Conservation (phyloP, 1,140 invertebrate species). For the Thaumetopoea pityocampa region DNA sequence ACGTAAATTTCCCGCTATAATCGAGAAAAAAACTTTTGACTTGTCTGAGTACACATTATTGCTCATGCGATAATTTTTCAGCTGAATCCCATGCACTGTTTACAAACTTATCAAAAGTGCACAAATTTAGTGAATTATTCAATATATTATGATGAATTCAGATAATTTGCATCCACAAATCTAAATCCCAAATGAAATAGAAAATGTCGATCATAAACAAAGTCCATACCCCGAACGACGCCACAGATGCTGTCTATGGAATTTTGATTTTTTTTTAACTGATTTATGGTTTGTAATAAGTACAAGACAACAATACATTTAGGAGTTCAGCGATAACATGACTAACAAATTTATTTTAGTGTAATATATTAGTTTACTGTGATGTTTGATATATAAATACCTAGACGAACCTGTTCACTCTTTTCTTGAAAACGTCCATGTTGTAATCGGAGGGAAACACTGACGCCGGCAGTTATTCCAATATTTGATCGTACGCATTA, state of each 20-base stretch:
- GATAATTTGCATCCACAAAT: constrained; percentile 35
- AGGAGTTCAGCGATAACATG: no score
- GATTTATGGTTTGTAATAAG: constrained; percentile 1
- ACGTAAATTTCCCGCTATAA: constrained; percentile 70
- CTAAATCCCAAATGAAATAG: constrained; percentile 22
- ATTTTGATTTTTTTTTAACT: constrained; percentile 8
- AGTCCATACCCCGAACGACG: constrained; percentile 59
- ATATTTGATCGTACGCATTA: no score
- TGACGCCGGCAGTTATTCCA: no score
- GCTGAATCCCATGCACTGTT: constrained; percentile 3
- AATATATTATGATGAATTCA: constrained; percentile 19
- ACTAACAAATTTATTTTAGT: no score
- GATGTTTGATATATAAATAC: no score
- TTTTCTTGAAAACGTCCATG: no score
- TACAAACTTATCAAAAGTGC: constrained; percentile 1
- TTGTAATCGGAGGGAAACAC: no score
- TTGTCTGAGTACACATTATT: constrained; percentile 25
- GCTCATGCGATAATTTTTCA: constrained; percentile 12
- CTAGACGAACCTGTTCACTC: no score
- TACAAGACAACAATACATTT: no score
- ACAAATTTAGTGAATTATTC: neutral
- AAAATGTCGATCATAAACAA: constrained; percentile 74
- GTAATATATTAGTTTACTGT: no score
- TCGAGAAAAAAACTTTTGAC: constrained; percentile 46
- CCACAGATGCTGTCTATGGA: constrained; percentile 51